phyloP scores from a whole-genome alignment of 1,140 invertebrate genomes.

The Brachionus koreanus region DNA sequence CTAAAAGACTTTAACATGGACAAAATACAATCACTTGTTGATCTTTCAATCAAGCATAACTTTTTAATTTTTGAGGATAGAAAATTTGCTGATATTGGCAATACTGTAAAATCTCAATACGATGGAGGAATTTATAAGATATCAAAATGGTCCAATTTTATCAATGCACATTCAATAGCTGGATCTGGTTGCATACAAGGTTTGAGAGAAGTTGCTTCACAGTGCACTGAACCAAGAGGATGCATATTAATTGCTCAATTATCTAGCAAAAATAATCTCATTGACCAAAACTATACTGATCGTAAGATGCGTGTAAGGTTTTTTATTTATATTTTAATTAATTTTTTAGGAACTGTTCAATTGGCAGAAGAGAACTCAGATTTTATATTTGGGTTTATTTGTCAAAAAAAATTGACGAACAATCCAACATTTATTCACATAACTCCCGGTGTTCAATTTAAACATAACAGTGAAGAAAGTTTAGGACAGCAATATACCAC shows the following conservation, averaged over 20 bases:
- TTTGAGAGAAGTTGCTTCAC: constrained; percentile 61
- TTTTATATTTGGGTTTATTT: constrained; percentile 79
- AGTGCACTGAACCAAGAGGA: constrained; percentile 45
- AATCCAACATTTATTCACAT: constrained; percentile 73
- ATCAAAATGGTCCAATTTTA: constrained; percentile 78
- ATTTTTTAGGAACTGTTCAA: constrained; percentile 62
- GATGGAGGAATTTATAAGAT: constrained; percentile 72
- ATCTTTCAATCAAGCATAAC: constrained; percentile 70
- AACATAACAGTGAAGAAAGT: constrained; percentile 58
- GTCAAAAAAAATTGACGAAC: constrained; percentile 66
- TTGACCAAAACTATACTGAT: constrained; percentile 68
- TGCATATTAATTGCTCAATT: constrained; percentile 74
- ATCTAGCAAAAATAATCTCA: constrained; percentile 75
- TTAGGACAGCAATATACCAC: constrained; percentile 75
- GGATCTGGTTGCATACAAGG: constrained; percentile 76
- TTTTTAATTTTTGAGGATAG: constrained; percentile 93
- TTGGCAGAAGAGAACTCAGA: constrained; percentile 64
- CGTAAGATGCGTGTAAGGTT: constrained; percentile 50
- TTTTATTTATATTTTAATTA: background rate
- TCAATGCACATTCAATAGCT: constrained; percentile 80
- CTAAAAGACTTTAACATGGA: constrained; percentile 71
- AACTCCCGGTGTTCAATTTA: constrained; percentile 73
- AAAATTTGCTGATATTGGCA: constrained; percentile 94
- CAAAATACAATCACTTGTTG: constrained; percentile 65
- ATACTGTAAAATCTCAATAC: constrained; percentile 80